Conservation (phyloP, 2,797 vertebrate species). For the Hozukius guyotensis region DNA sequence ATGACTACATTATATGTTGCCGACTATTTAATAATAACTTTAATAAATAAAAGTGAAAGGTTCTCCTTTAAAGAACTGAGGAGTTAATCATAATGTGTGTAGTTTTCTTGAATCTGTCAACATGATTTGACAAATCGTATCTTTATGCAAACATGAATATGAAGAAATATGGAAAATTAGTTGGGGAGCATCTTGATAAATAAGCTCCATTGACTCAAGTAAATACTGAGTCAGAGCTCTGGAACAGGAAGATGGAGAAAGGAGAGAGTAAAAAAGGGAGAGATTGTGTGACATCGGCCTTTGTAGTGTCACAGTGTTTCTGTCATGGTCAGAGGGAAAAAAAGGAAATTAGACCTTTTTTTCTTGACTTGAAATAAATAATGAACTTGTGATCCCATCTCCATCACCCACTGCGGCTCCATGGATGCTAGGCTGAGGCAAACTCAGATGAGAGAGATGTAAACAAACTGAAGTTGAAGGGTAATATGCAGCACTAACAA, state of each 20-base stretch:
- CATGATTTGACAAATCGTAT: background rate
- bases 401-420: background rate
- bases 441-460: background rate
- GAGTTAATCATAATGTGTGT: background rate
- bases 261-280: constrained; percentile 5
- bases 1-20: background rate
- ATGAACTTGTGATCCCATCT: background rate
- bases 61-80: background rate
- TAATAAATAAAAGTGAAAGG: background rate
- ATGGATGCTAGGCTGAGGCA: background rate
- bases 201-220: background rate
- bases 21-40: background rate
- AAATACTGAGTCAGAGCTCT: constrained; percentile 2
- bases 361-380: background rate
- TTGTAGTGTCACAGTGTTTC: background rate
- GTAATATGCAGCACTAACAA: constrained; percentile 2
- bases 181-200: background rate
- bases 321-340: background rate
- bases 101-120: background rate
- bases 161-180: background rate
- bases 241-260: background rate
- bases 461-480: background rate
- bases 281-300: background rate
- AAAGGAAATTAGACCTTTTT: background rate
- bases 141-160: background rate